These are phyloP conservation scores for Allolobophora icterica DNA, from an alignment of 2,888 invertebrate species.

Conservation along the genomic window DNA sequence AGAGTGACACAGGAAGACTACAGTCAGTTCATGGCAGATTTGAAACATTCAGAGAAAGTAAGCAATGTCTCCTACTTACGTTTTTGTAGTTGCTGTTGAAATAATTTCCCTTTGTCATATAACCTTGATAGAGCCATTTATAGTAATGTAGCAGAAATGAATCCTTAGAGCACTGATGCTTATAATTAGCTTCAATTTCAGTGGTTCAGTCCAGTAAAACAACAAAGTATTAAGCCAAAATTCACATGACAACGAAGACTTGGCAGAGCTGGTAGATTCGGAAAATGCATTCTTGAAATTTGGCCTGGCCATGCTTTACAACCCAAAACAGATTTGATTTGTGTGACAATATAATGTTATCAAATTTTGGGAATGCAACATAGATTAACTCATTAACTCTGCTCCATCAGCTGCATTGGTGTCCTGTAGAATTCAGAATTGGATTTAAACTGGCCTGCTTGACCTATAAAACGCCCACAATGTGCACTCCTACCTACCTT, in stretches of 20 bases:
- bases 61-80: neutral
- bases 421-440: no score
- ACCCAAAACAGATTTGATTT: neutral
- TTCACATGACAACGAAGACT: neutral
- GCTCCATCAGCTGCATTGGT: no score
- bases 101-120: neutral
- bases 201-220: neutral
- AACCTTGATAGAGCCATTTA: neutral
- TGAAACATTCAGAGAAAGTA: constrained; percentile 86
- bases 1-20: constrained; percentile 81
- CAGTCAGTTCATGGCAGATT: constrained; percentile 78
- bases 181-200: neutral
- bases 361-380: neutral
- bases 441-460: no score
- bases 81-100: neutral
- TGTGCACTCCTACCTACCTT: no score
- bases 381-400: no score
- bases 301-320: neutral
- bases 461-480: no score
- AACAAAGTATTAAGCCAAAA: neutral
- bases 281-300: neutral
- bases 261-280: neutral
- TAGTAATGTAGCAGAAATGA: no score
- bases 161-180: neutral
- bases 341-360: neutral